Base-by-base conservation (phyloP, 2,888 invertebrate species). In the Cryptus viduatorius region DNA sequence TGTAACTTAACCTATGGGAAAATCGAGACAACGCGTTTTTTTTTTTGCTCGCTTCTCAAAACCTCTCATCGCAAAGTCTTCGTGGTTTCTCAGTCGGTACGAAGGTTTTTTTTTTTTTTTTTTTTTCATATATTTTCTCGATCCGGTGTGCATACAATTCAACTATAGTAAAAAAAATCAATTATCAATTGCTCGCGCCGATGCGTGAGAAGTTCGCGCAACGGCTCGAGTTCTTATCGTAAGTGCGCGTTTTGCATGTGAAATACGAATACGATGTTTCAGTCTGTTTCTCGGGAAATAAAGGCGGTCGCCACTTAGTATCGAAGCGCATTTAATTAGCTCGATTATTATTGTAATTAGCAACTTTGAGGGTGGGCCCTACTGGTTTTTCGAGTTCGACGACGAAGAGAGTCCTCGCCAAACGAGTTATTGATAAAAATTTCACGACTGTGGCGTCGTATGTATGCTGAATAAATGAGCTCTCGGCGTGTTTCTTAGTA, bases 371-470 rank as follows among this genome's bases (percentile, higher is more conserved):
- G 16, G 29, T 65, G 46, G 42, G 29, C 64, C 37, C 37, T 19
- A 14, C 59, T 53, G 46, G 37, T 50, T 71, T 31, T 59, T 42
- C 61, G 37, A 50, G 65, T 64, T 8, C 19, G n/a, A 19, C 61
- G 76, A 31, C 10, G 48, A 37, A 19, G 59, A 16, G 19, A 44
- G 7, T 8, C 37, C 53, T 16, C 29, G 59, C 61, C 16, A 50
- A 82, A 79, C 82, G 73, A 50, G 82, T 82, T 73, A 31, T 31
- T 48, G 82, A 78, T 78, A 68, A 82, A 59, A 48, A n/a, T 50
- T 71, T 65, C 37, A 59, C 67, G 48, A 37, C 71, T 50, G 42
- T 50, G 46, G 46, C 48, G 53, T 61, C 42, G 53, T 78, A 79
- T 72, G 78, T 24, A 59, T 14, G 59, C 12, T 19, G 29, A 59